Conservation (phyloP, 1,140 invertebrate genomes). For the Holotrichia oblita region DNA sequence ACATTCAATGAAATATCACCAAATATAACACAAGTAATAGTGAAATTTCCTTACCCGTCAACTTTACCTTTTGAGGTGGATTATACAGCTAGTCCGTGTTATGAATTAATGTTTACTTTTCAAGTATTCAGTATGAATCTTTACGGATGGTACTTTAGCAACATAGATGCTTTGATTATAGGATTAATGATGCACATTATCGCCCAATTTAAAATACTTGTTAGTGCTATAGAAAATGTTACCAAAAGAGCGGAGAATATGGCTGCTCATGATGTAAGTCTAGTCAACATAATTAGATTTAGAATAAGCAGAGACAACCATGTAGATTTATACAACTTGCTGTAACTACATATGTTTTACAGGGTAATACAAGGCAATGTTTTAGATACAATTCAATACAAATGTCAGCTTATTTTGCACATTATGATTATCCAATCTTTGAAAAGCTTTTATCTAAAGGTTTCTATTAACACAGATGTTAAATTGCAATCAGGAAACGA, state of each 20-base stretch:
- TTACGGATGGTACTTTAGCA: conserved; percentile 44
- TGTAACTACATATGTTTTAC: no score
- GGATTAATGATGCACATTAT: conserved; percentile 45
- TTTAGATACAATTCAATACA: no score
- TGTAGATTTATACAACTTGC: no score
- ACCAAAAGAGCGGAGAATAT: conserved; percentile 35
- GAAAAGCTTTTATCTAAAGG: no score
- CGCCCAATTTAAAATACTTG: conserved; percentile 45
- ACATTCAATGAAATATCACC: conserved; percentile 18
- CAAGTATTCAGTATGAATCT: conserved; percentile 41
- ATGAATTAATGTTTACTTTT: conserved; percentile 41
- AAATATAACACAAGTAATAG: conserved; percentile 38
- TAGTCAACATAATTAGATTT: no score
- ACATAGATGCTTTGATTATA: conserved; percentile 44
- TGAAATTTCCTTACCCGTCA: conserved; percentile 45
- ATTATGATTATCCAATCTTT: no score
- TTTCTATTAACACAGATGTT: no score
- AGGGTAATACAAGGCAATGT: no score
- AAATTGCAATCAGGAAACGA: no score
- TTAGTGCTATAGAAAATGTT: conserved; percentile 37
- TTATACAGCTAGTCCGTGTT: conserved; percentile 5
- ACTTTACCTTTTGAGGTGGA: conserved; percentile 43
- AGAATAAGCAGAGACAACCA: no score
- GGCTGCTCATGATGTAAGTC: not conserved
- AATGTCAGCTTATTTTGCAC: no score